Base-by-base conservation (phyloP, 2,797 vertebrate genomes). In the Crotalus adamanteus region DNA sequence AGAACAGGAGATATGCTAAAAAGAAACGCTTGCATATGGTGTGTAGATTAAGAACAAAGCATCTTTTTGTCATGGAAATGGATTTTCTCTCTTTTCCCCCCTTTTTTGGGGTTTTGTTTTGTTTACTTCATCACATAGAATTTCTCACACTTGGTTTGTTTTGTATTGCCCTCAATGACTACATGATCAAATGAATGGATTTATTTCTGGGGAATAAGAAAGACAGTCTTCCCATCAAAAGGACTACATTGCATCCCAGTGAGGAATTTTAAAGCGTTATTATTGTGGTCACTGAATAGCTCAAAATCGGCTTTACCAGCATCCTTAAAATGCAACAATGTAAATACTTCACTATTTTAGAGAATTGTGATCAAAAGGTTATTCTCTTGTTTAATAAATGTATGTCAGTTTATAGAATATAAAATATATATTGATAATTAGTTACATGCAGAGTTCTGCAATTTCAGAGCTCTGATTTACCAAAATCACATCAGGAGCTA, bases 11-110 rank as follows among this genome's bases (percentile, higher is more conserved):
- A 96, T 97, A 97, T 97, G 96, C 96, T 97, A 96, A 97, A 97
- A 97, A 98, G 97, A 98, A 98, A 97, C 97, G 98, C 98, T 98
- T 98, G 98, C 98, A 98, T 98, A 98, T 98, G 98, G 98, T 98
- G 97, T 97, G 97, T 96, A 98, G 98, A 98, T 98, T 98, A 98
- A 96, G 98, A 97, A 98, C 98, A 98, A 98, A 98, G 98, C 98
- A 97, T 97, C 97, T 98, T 99, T 99, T 99, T 99, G 98, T 99
- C 97, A 99, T 99, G 98, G 98, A 99, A 99, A 99, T 99, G 97
- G 26, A 47, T 97, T 98, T 97, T 97, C 97, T 97, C 97, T 96
- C 0, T 2, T 95, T 96, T 94, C 92, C 92, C 65, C n/a, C 65
- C 31, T 95, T 96, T 96, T 96, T 18, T 20, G 53, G 90, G 94